These are phyloP conservation scores for Gymnoscopelus braueri DNA, from an alignment of 2,797 vertebrate species.

Conservation along the genomic window DNA sequence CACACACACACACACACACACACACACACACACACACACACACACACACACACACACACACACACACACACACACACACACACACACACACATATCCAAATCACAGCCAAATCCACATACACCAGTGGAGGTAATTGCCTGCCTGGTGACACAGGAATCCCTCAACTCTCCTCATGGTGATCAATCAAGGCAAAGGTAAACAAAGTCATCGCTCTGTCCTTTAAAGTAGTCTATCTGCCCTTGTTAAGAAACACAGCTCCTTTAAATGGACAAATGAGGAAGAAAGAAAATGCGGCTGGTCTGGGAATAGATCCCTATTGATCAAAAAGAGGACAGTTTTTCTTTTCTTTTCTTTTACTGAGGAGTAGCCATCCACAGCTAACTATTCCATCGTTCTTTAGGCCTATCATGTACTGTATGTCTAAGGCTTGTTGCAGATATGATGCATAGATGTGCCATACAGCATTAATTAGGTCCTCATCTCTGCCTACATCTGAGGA, in stretches of 20 bases:
- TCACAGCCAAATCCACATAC: conserved; percentile 29
- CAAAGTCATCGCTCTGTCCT: conserved; percentile 60
- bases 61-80: conserved; percentile 11
- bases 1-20: too few species aligned
- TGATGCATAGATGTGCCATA: conserved; percentile 65
- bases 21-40: too few species aligned
- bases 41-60: too few species aligned
- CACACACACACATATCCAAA: conserved; percentile 24
- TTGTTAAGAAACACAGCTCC: conserved; percentile 60
- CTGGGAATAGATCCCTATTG: conserved; percentile 45
- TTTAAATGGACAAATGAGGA: conserved; percentile 52
- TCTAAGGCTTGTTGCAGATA: conserved; percentile 67
- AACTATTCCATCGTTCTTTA: conserved; percentile 50
- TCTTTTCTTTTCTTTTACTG: conserved; percentile 30
- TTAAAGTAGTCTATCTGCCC: conserved; percentile 62
- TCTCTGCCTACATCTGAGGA: conserved; percentile 54
- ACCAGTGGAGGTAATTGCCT: conserved; percentile 60
- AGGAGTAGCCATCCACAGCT: conserved; percentile 33
- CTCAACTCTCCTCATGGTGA: conserved; percentile 62
- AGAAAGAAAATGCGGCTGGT: conserved; percentile 29
- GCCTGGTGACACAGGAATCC: conserved; percentile 65
- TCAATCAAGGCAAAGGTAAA: conserved; percentile 73
- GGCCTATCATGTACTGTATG: conserved; percentile 59
- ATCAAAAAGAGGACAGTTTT: conserved; percentile 32
- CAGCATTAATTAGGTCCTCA: conserved; percentile 70